Percentiles rank a stretch among this genome's conserved stretches.
Evolutionary conservation across 2,113 vertebrate species (phyloP).

Genomic region (Mobula hypostoma): DNA sequence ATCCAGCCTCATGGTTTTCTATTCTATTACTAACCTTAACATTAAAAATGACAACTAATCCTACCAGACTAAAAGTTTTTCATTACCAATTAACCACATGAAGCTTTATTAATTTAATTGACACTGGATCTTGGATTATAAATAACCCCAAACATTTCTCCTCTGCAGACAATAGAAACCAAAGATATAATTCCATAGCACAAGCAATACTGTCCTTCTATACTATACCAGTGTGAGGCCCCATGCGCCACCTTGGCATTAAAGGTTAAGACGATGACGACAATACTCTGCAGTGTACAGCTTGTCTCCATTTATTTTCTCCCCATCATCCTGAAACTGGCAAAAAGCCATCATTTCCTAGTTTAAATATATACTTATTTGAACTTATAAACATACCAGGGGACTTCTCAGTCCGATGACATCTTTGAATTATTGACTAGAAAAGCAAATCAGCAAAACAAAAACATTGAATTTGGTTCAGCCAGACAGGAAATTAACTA

Average conservation of each 20-base stretch:
- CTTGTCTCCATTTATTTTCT: neutral
- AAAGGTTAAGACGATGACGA: too few relatives aligned
- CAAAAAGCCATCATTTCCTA: neutral
- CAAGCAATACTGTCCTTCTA: neutral
- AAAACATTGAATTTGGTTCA: neutral
- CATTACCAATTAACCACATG: too few relatives aligned
- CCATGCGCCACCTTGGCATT: too few relatives aligned
- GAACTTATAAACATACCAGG: neutral
- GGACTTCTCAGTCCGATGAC: neutral
- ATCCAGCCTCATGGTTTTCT: too few relatives aligned
- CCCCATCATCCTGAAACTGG: neutral
- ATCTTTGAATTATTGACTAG: neutral
- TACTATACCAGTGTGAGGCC: too few relatives aligned
- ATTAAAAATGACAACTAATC: neutral
- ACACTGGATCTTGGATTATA: neutral
- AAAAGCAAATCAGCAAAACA: neutral
- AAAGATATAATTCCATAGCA: neutral
- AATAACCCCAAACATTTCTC: neutral
- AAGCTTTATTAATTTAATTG: too few relatives aligned
- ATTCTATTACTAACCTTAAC: too few relatives aligned
- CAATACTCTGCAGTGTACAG: neutral
- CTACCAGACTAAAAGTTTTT: neutral
- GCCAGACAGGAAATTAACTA: neutral
- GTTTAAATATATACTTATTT: neutral
- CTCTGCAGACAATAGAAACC: neutral